Evolutionary conservation across 2,113 vertebrate genomes (phyloP).

Genomic region (Dromiciops gliroides): DNA sequence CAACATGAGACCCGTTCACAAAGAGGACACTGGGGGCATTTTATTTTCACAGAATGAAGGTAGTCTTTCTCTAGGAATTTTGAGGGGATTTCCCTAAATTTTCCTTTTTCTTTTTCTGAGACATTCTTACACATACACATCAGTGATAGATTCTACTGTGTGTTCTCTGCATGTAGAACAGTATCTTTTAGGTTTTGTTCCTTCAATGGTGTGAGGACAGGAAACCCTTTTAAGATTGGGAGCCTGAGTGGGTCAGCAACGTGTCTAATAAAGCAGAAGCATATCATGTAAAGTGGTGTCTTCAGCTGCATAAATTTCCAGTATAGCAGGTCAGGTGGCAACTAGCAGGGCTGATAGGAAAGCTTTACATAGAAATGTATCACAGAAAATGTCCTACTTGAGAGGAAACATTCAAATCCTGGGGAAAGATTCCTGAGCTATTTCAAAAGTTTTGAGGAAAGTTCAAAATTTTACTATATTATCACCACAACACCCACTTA

Average conservation of each 20-base stretch:
- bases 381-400: slow-evolving; percentile 36
- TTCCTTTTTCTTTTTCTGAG: slow-evolving; percentile 36
- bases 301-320: slow-evolving; percentile 30
- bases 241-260: slow-evolving; percentile 17
- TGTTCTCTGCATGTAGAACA: slow-evolving; percentile 4
- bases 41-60: slow-evolving; percentile 67
- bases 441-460: not conserved
- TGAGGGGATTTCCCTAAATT: slow-evolving; percentile 38
- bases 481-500: not conserved
- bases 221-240: slow-evolving; percentile 54
- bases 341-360: slow-evolving; percentile 7
- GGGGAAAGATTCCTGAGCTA: slow-evolving; percentile 8
- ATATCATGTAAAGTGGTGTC: slow-evolving; percentile 54
- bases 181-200: slow-evolving; percentile 3
- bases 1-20: slow-evolving; percentile 64
- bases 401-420: not conserved
- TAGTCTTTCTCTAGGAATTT: slow-evolving; percentile 64
- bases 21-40: slow-evolving; percentile 56
- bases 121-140: slow-evolving; percentile 23
- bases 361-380: slow-evolving; percentile 47
- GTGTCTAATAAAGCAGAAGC: not conserved
- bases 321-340: slow-evolving; percentile 58
- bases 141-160: slow-evolving; percentile 22
- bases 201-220: not conserved
- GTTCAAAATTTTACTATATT: not conserved